These are phyloP conservation scores for Chelonia mydas DNA, from an alignment of 2,797 vertebrate species.

Conservation along the genomic window DNA sequence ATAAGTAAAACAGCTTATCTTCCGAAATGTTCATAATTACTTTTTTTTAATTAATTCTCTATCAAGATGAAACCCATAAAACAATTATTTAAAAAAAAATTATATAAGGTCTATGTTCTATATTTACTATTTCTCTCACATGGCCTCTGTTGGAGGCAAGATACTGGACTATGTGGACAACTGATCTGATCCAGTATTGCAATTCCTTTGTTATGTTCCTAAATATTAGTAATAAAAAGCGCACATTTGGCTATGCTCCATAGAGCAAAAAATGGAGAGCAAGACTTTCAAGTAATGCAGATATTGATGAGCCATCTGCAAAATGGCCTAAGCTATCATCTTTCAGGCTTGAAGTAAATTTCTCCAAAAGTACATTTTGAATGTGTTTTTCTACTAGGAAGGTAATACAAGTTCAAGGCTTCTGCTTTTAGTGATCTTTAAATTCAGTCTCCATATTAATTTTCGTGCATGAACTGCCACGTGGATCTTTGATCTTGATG, in stretches of 20 bases:
- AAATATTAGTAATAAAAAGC: not conserved
- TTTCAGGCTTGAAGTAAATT: not conserved
- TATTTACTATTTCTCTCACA: not conserved
- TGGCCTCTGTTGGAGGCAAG: not conserved
- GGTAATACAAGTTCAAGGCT: not conserved
- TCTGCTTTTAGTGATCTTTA: not conserved
- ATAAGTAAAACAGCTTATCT: not conserved
- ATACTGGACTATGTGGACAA: not conserved
- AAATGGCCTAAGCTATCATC: not conserved
- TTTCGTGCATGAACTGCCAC: not conserved
- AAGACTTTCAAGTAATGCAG: not conserved
- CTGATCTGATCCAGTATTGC: not conserved
- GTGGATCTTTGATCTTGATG: not conserved
- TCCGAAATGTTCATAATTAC: not conserved
- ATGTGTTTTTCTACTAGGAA: not conserved
- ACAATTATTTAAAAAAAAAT: not conserved
- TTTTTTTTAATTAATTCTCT: not conserved
- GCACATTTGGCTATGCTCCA: not conserved
- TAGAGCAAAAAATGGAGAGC: not conserved
- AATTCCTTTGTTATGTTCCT: not conserved
- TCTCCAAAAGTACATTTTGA: not conserved
- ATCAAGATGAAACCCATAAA: not conserved
- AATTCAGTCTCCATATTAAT: not conserved
- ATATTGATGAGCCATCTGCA: not conserved
- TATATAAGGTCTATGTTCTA: not conserved